Percentiles rank a stretch among this genome's conserved stretches.
These are phyloP conservation scores for Drosophila tanythrix DNA, from an alignment of 2,888 invertebrate species.

Conservation along the genomic window DNA sequence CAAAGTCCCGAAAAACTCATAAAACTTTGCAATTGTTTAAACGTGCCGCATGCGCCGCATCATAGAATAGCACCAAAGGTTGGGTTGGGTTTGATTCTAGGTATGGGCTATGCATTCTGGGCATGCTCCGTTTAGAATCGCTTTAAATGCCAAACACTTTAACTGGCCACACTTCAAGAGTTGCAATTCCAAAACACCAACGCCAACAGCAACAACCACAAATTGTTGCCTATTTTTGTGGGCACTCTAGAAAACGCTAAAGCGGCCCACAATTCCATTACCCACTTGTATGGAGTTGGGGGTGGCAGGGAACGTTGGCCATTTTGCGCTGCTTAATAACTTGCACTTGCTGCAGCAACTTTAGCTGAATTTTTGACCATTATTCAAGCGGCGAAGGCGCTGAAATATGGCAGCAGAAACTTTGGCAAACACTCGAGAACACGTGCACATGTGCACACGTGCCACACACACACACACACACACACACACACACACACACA, in stretches of 20 bases:
- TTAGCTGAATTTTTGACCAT: conserved; percentile 59
- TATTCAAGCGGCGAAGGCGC: conserved; percentile 39
- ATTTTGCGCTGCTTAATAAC: conserved; percentile 57
- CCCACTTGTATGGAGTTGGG: conserved; percentile 4
- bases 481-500: conserved; percentile 7
- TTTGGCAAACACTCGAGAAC: conserved; percentile 15
- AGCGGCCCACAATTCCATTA: conserved; percentile 33
- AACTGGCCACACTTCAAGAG: conserved; percentile 45
- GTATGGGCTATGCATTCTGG: neutral
- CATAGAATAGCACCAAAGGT: conserved; percentile 43
- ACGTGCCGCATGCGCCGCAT: conserved; percentile 64
- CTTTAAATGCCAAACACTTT: conserved; percentile 32
- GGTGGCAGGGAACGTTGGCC: conserved; percentile 24
- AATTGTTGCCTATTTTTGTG: conserved; percentile 52
- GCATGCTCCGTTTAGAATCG: conserved; percentile 4
- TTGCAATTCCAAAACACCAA: conserved; percentile 35
- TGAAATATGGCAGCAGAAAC: conserved; percentile 34
- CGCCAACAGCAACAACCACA: conserved; percentile 11
- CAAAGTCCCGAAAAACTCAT: conserved; percentile 48
- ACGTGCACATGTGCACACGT: conserved; percentile 13
- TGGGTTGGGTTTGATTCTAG: conserved; percentile 1
- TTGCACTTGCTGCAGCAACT: conserved; percentile 50
- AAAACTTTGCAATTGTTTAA: conserved; percentile 74
- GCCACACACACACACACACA: conserved; percentile 11
- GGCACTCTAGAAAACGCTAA: conserved; percentile 14